These are phyloP conservation scores for Nerophis lumbriciformis DNA, from an alignment of 2,113 vertebrate genomes.

Conservation along the genomic window DNA sequence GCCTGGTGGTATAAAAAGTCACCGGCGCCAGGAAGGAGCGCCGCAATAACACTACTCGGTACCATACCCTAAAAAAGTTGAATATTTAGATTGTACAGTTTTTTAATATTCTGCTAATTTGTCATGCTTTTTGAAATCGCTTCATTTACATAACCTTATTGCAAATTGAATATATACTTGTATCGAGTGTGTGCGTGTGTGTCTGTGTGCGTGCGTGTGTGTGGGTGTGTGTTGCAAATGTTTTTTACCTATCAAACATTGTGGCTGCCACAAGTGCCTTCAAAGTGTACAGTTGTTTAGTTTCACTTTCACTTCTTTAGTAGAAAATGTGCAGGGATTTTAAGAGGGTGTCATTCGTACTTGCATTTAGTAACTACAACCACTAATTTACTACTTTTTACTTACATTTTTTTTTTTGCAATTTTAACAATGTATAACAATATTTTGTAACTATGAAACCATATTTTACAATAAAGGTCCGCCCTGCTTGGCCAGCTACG, in stretches of 20 bases:
- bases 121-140: constrained; percentile 14
- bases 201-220: neutral
- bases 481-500: constrained; percentile 1
- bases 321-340: constrained; percentile 8
- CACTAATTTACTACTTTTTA: constrained; percentile 7
- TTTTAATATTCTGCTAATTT: constrained; percentile 11
- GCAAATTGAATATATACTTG: constrained; percentile 1
- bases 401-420: neutral
- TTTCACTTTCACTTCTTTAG: constrained; percentile 12
- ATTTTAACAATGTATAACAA: constrained; percentile 36
- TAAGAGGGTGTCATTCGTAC: neutral
- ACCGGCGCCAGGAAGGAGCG: neutral
- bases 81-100: constrained; percentile 39
- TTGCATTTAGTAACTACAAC: neutral
- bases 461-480: constrained; percentile 67
- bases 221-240: constrained; percentile 4
- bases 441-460: constrained; percentile 6
- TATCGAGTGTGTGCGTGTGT: constrained; percentile 10
- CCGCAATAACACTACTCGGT: neutral
- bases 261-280: constrained; percentile 71
- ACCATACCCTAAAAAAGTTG: neutral
- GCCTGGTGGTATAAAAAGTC: constrained; percentile 82
- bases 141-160: neutral
- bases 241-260: constrained; percentile 31
- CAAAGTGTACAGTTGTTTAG: constrained; percentile 45